These are phyloP conservation scores for Eurosta solidaginis DNA, from an alignment of 1,140 invertebrate species.

Conservation along the genomic window DNA sequence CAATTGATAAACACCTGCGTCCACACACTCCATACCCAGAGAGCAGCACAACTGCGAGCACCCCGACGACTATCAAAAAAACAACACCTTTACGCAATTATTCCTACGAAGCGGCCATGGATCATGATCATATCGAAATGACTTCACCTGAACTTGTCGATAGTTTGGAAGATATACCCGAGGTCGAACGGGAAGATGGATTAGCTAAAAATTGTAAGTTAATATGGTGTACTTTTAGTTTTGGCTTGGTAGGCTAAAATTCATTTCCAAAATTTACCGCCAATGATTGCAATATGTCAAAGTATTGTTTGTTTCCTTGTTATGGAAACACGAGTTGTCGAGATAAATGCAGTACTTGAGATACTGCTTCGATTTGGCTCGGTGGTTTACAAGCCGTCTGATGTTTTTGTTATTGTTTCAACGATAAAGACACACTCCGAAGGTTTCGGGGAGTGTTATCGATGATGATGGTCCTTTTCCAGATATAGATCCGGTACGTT, in stretches of 20 bases:
- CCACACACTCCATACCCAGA: constrained; percentile 52
- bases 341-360: too few relatives aligned
- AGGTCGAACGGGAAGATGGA: constrained; percentile 28
- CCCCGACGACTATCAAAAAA: constrained; percentile 47
- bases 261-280: not conserved
- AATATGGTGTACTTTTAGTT: too few relatives aligned
- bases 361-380: too few relatives aligned
- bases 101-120: constrained; percentile 54
- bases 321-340: too few relatives aligned
- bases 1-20: constrained; percentile 41
- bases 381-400: too few relatives aligned
- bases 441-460: too few relatives aligned
- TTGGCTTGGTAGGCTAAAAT: too few relatives aligned
- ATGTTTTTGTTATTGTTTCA: too few relatives aligned
- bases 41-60: constrained; percentile 44
- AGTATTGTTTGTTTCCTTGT: too few relatives aligned
- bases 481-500: too few relatives aligned
- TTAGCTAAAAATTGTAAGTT: constrained; percentile 9
- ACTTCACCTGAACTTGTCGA: constrained; percentile 49
- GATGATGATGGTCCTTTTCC: too few relatives aligned
- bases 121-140: constrained; percentile 46
- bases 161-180: constrained; percentile 47
- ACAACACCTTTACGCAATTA: constrained; percentile 51
- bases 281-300: not conserved
- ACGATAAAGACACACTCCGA: too few relatives aligned